These are phyloP conservation scores for Phoxinus phoxinus DNA, from an alignment of 2,113 vertebrate species.

Conservation along the genomic window DNA sequence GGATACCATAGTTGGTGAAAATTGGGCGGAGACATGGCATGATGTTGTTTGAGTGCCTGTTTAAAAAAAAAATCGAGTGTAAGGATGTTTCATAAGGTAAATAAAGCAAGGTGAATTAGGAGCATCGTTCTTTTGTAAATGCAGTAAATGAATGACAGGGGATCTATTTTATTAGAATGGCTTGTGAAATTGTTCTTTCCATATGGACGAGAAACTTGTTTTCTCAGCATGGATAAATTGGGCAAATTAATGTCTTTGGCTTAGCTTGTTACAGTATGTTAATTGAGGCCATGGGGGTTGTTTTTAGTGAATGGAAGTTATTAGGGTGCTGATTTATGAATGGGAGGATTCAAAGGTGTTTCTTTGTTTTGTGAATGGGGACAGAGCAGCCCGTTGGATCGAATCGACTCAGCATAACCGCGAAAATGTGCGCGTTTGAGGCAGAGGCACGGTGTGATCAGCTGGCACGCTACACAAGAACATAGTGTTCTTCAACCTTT, in stretches of 20 bases:
- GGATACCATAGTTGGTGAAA: conserved; percentile 7
- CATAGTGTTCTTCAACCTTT: conserved; percentile 47
- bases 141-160: background rate
- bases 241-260: conserved; percentile 20
- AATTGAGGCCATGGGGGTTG: conserved; percentile 29
- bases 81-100: background rate
- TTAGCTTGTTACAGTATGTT: conserved; percentile 14
- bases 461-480: conserved; percentile 26
- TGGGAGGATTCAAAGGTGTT: background rate
- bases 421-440: conserved; percentile 6
- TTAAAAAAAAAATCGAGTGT: background rate
- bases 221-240: conserved; percentile 21
- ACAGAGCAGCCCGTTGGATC: conserved; percentile 19
- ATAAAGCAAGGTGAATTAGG: background rate
- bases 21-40: background rate
- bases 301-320: conserved; percentile 33
- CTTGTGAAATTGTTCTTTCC: conserved; percentile 17
- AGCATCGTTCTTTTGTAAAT: background rate
- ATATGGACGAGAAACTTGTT: conserved; percentile 1
- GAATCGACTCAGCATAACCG: conserved; percentile 29
- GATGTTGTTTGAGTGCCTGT: background rate
- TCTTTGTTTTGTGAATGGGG: conserved; percentile 43
- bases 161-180: conserved; percentile 12
- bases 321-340: conserved; percentile 40
- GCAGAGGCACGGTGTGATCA: conserved; percentile 25